Evolutionary conservation across 2,113 vertebrate genomes (phyloP).

Genomic region (Platysteira castanea): DNA sequence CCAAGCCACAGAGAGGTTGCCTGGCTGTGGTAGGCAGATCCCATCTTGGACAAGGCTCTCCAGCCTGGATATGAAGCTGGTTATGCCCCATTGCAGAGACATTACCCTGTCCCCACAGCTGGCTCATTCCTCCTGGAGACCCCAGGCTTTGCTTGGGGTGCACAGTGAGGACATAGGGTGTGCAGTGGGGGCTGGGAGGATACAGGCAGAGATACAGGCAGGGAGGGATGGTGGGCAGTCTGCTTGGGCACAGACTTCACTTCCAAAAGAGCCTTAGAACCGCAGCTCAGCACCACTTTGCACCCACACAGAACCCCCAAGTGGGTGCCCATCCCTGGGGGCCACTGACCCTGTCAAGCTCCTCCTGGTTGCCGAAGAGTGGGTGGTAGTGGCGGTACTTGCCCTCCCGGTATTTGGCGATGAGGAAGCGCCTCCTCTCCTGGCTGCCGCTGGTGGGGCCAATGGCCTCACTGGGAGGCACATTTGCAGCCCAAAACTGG

Average conservation of each 20-base stretch:
- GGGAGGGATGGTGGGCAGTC: not conserved
- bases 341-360: slow-evolving; percentile 84
- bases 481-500: slow-evolving; percentile 91
- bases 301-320: not conserved
- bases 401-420: slow-evolving; percentile 90
- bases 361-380: slow-evolving; percentile 88
- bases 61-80: not conserved
- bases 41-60: not conserved
- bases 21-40: not conserved
- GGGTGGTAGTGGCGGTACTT: slow-evolving; percentile 93
- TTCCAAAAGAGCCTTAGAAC: not conserved
- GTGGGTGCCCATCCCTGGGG: fast-evolving
- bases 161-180: not conserved
- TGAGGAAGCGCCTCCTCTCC: slow-evolving; percentile 79
- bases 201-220: not conserved
- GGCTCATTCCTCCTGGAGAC: not conserved
- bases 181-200: no score
- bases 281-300: not conserved
- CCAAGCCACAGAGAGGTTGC: not conserved
- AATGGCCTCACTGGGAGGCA: slow-evolving; percentile 90
- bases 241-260: not conserved
- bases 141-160: not conserved
- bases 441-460: slow-evolving; percentile 70
- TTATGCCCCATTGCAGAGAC: fast-evolving
- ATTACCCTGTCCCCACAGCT: not conserved